Evolutionary conservation across 2,113 vertebrate species (phyloP), one percentile per base, ranked within the genome.

Genomic region (Oceanites oceanicus): DNA sequence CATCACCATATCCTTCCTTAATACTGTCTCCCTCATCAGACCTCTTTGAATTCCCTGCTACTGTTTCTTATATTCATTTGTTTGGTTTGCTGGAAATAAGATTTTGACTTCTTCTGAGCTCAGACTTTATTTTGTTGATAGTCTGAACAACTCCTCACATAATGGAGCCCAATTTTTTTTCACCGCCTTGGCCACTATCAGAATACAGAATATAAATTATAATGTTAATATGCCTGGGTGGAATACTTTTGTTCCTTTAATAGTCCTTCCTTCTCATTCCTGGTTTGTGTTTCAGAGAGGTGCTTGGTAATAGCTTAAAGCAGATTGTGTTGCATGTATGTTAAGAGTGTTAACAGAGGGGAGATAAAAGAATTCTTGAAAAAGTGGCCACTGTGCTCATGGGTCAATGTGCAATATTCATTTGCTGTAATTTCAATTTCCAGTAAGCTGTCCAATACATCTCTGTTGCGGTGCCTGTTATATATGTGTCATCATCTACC

Each of bases 401-500:
- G 50, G 79, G 89, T 96, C 91, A 97, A 85, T 52, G 74, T 78
- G n/a, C 42, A 85, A 42, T 95, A 85, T 94, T 87, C 7, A 70
- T 82, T 91, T 94, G 62, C 62, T 73, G 55, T 75, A 88, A 92
- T 91, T 96, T 84, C 81, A 76, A 25, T 96, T 92, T 96, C 90
- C 73, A 96, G 93, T 87, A 95, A 94, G 86, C 79, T 92, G 67
- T 45, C 58, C 78, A 93, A 92, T 84, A 73, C 21, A 93, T 90
- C 92, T 96, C 79, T 93, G 52, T 96, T 96, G 84, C 87, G 72
- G 49, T 95, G 90, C 47, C 70, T 70, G 55, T 96, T 96, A 86
- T 82, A 91, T 90, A 81, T 88, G n/a, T 96, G 84, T 71, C 92
- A 96, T 94, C 95, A 74, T 90, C 91, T 95, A 65, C 83, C 82